A percentile compares a stretch with the other conserved stretches of the same genome.
Conservation (phyloP, 2,113 vertebrate genomes). For the Rousettus leschenaultii region DNA sequence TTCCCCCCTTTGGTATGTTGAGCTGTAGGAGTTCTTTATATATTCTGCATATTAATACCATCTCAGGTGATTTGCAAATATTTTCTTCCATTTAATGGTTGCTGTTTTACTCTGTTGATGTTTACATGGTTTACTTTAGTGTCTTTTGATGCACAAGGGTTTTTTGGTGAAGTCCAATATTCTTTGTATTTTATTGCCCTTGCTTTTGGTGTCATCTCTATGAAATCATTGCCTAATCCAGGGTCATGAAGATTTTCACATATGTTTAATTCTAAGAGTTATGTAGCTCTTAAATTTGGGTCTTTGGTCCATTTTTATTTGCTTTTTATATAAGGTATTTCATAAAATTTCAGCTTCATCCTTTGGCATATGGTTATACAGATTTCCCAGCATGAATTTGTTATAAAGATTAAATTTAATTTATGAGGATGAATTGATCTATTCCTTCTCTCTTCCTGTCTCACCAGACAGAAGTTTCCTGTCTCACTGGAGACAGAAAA, state of each 20-base stretch:
- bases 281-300: not conserved
- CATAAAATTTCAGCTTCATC: not conserved
- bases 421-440: not conserved
- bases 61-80: not conserved
- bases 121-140: not conserved
- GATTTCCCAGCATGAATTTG: not conserved
- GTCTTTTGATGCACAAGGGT: not conserved
- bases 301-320: not conserved
- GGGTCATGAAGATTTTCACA: not conserved
- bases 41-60: conserved; percentile 13
- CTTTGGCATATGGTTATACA: not conserved
- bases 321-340: not conserved
- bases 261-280: not conserved
- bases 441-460: not conserved
- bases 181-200: not conserved
- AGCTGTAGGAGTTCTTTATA: not conserved
- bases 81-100: not conserved
- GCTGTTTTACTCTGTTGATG: not conserved
- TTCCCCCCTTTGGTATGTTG: not conserved
- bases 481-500: not conserved
- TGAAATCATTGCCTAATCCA: not conserved
- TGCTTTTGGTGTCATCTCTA: not conserved
- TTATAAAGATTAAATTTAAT: not conserved
- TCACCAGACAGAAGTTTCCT: too few relatives aligned
- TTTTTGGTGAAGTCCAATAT: not conserved